Base-by-base conservation (phyloP, 1,140 invertebrate genomes). In the Drosophila santomea region DNA sequence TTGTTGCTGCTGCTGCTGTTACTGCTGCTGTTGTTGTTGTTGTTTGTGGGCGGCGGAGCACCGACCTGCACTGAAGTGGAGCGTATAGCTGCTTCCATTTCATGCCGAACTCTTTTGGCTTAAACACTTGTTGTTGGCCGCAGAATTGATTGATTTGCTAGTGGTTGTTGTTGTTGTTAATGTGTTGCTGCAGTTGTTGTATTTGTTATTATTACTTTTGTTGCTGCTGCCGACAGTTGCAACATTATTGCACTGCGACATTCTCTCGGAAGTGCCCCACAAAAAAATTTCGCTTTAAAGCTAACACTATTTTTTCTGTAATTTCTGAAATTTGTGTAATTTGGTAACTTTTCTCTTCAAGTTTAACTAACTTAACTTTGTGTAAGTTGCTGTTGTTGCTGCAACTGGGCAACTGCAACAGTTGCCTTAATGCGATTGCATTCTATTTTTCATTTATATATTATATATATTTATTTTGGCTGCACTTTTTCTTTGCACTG, bases 71-170 rank as follows among this genome's bases (percentile, higher is more conserved):
- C 91, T 88, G 90, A 91, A 92, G 91, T 85, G 85, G 91, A 90
- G 88, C 91, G 91, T 83, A 92, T 92, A 84, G 91, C 91, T 90
- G 91, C 91, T 92, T 92, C 91, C 91, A 92, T 92, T 91, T 92
- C 91, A 92, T 92, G 91, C 91, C 91, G 91, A 92, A 89, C 85
- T 89, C 80, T 89, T 89, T 89, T 89, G 77, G 84, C 84, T 88
- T 88, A 88, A 88, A 88, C 83, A 88, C 84, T 84, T 88, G 83
- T 88, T 89, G 80, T 88, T 89, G 84, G 74, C 84, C 80, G 75
- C 80, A 83, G 80, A 83, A 80, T 59, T 48, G 28, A 74, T 48
- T 39, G 64, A 35, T 39, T 63, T 52, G 58, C 10, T 51, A 61
- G 52, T 15, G 66, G 11, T 38, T 38, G 36, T 38, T 38, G 36